Conservation (phyloP, 1,140 invertebrate genomes). For the Drosophila quadrilineata region DNA sequence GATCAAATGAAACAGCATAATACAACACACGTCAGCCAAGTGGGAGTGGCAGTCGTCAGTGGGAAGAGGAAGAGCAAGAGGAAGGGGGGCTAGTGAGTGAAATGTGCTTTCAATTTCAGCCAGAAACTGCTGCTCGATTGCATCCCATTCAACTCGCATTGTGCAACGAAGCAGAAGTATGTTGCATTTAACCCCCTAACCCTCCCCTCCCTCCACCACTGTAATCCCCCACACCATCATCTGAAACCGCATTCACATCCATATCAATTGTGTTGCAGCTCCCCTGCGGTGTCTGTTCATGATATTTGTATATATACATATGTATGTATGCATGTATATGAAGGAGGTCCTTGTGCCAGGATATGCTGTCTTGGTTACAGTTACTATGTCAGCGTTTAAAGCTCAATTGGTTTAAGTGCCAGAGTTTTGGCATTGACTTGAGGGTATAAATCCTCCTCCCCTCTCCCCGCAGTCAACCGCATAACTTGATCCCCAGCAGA, state of each 20-base stretch:
- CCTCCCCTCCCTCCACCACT: background rate
- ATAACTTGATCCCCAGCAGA: conserved; percentile 14
- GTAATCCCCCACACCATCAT: background rate
- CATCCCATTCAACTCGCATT: conserved; percentile 43
- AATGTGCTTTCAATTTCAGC: conserved; percentile 9
- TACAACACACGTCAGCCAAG: no score
- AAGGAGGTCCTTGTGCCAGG: no score
- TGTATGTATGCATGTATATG: background rate
- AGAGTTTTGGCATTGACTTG: conserved; percentile 34
- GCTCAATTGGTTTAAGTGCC: conserved; percentile 68
- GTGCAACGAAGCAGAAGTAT: conserved; percentile 44
- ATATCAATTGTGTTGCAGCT: conserved; percentile 51
- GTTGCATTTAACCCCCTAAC: conserved; percentile 10
- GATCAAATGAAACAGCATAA: conserved; percentile 56
- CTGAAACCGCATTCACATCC: conserved; percentile 27
- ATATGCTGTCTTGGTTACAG: conserved; percentile 28
- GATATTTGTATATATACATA: conserved; percentile 5
- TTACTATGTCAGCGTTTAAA: conserved; percentile 57
- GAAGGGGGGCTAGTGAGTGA: no score
- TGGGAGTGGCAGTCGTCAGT: no score
- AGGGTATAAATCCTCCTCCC: no score
- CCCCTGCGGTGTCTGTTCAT: conserved; percentile 10
- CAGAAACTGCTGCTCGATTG: conserved; percentile 22
- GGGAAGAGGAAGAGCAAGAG: no score
- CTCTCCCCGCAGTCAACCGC: no score